Evolutionary conservation across 1,140 invertebrate genomes (phyloP), one percentile per base, ranked within the genome.

Genomic region (Ectropis grisescens): DNA sequence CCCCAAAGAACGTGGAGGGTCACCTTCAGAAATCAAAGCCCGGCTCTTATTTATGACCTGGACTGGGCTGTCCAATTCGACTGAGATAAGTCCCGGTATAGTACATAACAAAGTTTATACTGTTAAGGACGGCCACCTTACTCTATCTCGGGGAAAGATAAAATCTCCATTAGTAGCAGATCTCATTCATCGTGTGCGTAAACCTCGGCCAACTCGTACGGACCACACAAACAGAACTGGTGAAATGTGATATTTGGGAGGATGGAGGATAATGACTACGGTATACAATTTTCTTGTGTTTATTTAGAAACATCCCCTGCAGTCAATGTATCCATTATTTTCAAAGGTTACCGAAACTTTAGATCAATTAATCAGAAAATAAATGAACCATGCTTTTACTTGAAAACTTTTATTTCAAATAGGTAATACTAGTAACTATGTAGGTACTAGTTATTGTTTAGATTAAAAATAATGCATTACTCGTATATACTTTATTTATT

Each of bases 11-110:
- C 47, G 37, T 50, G 57, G 55, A 49, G 52, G 61, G 69, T 76
- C 69, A 68, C 58, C 58, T 71, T 67, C 60, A 70, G 61, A 72
- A 74, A 78, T 71, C 70, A 78, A 76, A 78, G 66, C 59, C 60
- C 52, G 53, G 36, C 41, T 54, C 51, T 76, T 80, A 78, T 80
- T 78, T 80, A 78, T 78, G 64, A 68, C 58, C 61, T 71, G 70
- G 51, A 67, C 65, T 57, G 24, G 51, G 49, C 49, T 55, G 44
- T 53, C 42, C 51, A 58, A 66, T 62, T 68, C 46, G 50, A 56
- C 37, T 49, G 42, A 72, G 67, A 71, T 74, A 74, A 78, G 59
- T 66, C 59, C 47, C 47, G 44, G 47, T 64, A 59, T 55, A 61
- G 59, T 72, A 68, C 47, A 59, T 68, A 58, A 61, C 51, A 57